Conservation (phyloP, 2,797 vertebrate genomes). For the Poecilia wingei region DNA sequence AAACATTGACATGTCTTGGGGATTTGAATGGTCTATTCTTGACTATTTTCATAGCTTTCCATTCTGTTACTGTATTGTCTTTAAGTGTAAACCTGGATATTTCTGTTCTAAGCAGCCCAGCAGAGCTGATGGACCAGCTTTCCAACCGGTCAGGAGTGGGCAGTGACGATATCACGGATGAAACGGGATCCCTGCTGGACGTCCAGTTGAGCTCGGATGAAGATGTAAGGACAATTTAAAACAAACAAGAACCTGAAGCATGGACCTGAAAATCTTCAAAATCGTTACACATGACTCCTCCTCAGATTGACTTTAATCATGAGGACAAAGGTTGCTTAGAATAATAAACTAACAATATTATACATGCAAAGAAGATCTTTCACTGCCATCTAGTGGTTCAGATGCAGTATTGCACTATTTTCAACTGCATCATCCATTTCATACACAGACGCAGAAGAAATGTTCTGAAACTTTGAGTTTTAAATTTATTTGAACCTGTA, state of each 20-base stretch:
- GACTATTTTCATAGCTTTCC: background rate
- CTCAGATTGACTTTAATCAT: background rate
- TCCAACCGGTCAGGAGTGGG: constrained; percentile 56
- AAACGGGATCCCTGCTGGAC: constrained; percentile 55
- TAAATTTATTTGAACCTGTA: background rate
- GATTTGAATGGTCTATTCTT: background rate
- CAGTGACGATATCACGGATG: constrained; percentile 69
- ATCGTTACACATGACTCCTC: background rate
- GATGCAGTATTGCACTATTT: background rate
- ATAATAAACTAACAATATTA: background rate
- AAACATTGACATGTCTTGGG: background rate
- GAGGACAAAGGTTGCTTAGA: background rate
- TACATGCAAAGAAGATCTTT: background rate
- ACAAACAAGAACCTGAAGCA: background rate
- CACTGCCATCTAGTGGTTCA: constrained; percentile 33
- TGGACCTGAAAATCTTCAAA: background rate
- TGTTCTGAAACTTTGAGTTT: background rate
- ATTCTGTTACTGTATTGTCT: background rate
- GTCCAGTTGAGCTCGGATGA: constrained; percentile 64
- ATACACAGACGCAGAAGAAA: background rate
- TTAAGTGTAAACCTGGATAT: background rate
- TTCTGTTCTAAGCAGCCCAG: constrained; percentile 19
- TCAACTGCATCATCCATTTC: background rate
- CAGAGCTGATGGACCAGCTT: constrained; percentile 68
- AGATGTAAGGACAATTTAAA: constrained; percentile 48